Conservation (phyloP, 1,140 invertebrate genomes). For the Lordiphosa stackelbergi region DNA sequence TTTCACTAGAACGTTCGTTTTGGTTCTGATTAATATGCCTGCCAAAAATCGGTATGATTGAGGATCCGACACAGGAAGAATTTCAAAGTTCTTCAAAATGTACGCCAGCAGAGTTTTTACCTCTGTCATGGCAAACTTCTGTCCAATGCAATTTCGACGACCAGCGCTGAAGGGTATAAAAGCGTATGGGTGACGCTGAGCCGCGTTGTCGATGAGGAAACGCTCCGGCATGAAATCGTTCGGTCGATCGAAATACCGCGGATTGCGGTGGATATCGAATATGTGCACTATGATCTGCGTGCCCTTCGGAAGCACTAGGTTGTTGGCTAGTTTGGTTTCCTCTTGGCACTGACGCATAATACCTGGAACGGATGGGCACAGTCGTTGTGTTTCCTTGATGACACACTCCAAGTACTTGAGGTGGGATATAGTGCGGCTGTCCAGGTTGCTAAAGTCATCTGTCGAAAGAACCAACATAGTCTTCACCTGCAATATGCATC, state of each 20-base stretch:
- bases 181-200: constrained; percentile 74
- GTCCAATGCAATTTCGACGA: constrained; percentile 56
- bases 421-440: constrained; percentile 79
- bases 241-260: constrained; percentile 82
- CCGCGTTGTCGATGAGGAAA: constrained; percentile 82
- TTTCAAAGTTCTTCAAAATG: constrained; percentile 62
- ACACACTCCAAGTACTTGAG: constrained; percentile 82
- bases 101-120: constrained; percentile 75
- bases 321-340: constrained; percentile 74
- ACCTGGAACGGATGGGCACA: constrained; percentile 83
- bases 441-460: constrained; percentile 53
- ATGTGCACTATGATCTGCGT: constrained; percentile 77
- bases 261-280: constrained; percentile 80
- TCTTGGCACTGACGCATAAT: constrained; percentile 80
- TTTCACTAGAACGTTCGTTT: constrained; percentile 29
- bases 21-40: constrained; percentile 40
- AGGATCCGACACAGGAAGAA: constrained; percentile 34
- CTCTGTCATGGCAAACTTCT: constrained; percentile 77
- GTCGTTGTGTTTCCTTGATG: constrained; percentile 80
- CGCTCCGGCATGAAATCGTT: constrained; percentile 85
- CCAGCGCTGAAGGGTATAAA: constrained; percentile 80
- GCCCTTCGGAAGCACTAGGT: constrained; percentile 77
- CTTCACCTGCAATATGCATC: neutral
- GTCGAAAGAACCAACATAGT: neutral
- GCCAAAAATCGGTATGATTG: constrained; percentile 28